Evolutionary conservation across 2,797 vertebrate species (phyloP).

Genomic region (Anguilla megastoma): DNA sequence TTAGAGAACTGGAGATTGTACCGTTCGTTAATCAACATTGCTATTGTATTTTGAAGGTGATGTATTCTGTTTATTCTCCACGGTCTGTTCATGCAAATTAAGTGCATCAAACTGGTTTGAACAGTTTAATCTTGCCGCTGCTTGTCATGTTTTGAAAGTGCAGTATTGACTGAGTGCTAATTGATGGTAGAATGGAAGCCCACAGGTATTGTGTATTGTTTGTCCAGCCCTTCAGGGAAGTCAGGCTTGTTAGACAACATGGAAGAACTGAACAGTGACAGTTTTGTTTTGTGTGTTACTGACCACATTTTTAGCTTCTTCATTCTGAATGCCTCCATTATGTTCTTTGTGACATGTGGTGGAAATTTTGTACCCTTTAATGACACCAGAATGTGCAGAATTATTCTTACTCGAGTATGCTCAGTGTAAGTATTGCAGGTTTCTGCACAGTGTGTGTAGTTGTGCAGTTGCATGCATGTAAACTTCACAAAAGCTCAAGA

Average conservation of each 20-base stretch:
- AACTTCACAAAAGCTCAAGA: background rate
- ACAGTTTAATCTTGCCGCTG: background rate
- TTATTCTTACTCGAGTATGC: background rate
- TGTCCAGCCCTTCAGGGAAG: background rate
- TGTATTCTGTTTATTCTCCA: background rate
- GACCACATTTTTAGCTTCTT: background rate
- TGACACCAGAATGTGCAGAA: background rate
- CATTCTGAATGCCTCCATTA: background rate
- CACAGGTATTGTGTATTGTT: slow-evolving; percentile 1
- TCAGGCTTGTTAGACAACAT: background rate
- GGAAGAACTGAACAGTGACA: background rate
- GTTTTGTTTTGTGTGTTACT: background rate
- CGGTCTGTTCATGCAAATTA: background rate
- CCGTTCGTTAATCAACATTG: background rate
- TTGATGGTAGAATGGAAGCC: background rate
- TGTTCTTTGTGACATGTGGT: background rate
- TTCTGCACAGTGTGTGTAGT: background rate
- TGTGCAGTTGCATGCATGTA: background rate
- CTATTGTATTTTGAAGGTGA: background rate
- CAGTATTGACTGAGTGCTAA: background rate
- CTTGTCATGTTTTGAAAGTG: background rate
- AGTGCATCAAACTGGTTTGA: background rate
- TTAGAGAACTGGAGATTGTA: background rate
- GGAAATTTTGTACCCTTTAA: background rate
- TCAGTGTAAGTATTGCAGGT: background rate